These are phyloP conservation scores for Pantherophis vulpinus DNA, from an alignment of 2,797 vertebrate genomes.

Conservation along the genomic window DNA sequence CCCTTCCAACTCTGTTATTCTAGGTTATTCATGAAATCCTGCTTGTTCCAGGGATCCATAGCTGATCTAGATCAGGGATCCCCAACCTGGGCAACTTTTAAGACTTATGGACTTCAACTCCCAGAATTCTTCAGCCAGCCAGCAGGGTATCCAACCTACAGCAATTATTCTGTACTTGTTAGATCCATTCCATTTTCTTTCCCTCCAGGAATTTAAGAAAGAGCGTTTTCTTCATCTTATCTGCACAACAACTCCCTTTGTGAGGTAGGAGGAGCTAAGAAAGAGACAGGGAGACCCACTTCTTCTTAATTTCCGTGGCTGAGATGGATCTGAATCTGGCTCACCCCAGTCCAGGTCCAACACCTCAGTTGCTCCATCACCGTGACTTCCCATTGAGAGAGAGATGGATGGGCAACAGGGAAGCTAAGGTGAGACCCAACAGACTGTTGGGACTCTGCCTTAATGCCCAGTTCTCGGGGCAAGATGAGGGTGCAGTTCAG, in stretches of 20 bases:
- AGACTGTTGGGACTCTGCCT: neutral
- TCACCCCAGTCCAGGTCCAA: neutral
- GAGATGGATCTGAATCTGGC: neutral
- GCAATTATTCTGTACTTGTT: neutral
- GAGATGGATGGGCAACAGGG: neutral
- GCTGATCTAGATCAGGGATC: neutral
- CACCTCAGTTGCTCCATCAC: neutral
- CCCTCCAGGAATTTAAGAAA: neutral
- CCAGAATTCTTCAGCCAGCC: no score
- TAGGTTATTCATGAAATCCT: neutral
- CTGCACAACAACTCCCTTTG: neutral
- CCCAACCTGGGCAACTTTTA: no score
- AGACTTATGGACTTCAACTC: no score
- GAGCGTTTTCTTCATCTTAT: neutral
- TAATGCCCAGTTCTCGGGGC: neutral
- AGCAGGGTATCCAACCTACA: no score
- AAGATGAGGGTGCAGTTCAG: neutral
- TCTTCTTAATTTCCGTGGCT: neutral
- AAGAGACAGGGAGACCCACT: neutral
- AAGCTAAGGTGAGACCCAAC: neutral
- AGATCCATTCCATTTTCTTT: neutral
- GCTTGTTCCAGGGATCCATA: neutral
- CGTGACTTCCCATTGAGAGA: neutral
- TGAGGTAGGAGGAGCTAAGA: neutral
- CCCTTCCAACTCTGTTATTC: neutral